Evolutionary conservation across 2,113 vertebrate genomes (phyloP).

Genomic region (Sapajus apella): DNA sequence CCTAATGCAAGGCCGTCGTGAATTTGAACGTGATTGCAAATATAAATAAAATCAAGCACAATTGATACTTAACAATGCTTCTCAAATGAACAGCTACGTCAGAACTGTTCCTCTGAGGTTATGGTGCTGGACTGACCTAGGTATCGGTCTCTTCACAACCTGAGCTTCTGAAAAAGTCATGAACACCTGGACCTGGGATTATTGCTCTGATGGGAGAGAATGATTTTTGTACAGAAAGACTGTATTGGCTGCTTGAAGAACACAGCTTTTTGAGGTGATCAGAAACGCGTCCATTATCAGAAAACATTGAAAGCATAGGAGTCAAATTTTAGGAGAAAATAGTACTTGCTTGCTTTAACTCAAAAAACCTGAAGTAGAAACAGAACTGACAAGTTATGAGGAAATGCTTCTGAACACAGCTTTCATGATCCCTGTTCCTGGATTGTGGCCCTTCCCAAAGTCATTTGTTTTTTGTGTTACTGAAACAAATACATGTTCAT

Average conservation of each 20-base stretch:
- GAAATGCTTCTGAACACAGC: background rate
- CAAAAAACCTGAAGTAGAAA: background rate
- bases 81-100: background rate
- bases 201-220: background rate
- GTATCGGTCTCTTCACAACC: background rate
- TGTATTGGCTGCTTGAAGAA: background rate
- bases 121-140: background rate
- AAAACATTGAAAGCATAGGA: constrained; percentile 18
- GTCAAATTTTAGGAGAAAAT: background rate
- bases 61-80: background rate
- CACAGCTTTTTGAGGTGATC: constrained; percentile 28
- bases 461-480: constrained; percentile 20
- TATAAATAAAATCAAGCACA: constrained; percentile 8
- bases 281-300: background rate
- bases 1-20: background rate
- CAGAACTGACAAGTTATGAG: background rate
- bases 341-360: background rate
- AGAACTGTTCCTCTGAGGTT: background rate
- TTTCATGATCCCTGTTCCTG: background rate
- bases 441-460: background rate
- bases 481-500: background rate
- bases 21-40: background rate
- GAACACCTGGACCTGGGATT: background rate
- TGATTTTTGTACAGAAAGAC: background rate
- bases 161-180: background rate